Percentiles rank a stretch among this genome's conserved stretches.
Evolutionary conservation across 2,113 vertebrate species (phyloP).

Genomic region (Microcebus murinus): DNA sequence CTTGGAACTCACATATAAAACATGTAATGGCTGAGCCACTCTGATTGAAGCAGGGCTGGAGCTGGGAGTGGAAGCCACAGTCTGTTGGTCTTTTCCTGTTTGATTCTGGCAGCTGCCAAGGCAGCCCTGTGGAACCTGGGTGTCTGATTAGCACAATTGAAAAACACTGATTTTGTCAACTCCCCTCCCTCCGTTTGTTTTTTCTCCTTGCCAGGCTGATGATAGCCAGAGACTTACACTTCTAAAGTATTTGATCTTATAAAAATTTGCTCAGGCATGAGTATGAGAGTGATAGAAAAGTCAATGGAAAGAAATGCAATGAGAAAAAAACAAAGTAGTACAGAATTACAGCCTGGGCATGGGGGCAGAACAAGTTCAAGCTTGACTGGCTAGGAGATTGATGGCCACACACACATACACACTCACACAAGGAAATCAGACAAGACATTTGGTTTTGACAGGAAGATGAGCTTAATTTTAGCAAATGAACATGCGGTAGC

Average conservation of each 20-base stretch:
- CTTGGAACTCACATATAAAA: background rate
- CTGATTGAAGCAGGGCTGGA: background rate
- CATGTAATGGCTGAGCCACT: background rate
- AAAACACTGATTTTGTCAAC: background rate
- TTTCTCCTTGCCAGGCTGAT: background rate
- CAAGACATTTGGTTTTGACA: slow-evolving; percentile 19
- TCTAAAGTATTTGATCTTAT: background rate
- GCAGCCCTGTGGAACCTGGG: background rate
- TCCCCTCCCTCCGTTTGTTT: background rate
- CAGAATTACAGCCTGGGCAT: background rate
- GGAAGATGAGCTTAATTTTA: slow-evolving; percentile 51
- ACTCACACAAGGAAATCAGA: background rate
- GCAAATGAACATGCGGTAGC: background rate
- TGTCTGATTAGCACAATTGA: background rate
- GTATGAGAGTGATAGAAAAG: background rate
- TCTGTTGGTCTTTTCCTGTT: background rate
- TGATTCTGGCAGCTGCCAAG: background rate
- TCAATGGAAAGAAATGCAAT: background rate
- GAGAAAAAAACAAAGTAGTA: background rate
- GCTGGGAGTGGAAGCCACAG: background rate
- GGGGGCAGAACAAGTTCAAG: background rate
- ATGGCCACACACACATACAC: background rate
- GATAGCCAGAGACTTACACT: background rate
- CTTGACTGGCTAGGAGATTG: background rate
- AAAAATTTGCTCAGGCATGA: background rate